Conservation (phyloP, 2,888 invertebrate species). For the Drosophila sordidula region DNA sequence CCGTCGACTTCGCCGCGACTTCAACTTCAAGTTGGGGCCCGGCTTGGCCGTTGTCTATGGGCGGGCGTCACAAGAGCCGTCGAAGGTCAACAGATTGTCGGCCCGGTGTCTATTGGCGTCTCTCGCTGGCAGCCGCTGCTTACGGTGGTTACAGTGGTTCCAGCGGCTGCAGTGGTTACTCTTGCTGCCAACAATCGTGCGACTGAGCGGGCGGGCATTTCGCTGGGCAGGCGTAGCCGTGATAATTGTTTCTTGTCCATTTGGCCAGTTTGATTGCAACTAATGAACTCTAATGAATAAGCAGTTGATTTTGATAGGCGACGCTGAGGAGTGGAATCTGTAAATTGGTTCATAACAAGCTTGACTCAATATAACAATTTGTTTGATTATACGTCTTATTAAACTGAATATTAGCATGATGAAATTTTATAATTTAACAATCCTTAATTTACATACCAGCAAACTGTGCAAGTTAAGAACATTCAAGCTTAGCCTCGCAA, state of each 20-base stretch:
- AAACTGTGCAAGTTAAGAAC: not conserved
- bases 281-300: slow-evolving; percentile 78
- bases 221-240: slow-evolving; percentile 68
- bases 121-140: slow-evolving; percentile 32
- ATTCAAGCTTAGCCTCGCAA: not conserved
- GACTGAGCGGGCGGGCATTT: slow-evolving; percentile 44
- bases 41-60: slow-evolving; percentile 59
- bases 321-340: slow-evolving; percentile 10
- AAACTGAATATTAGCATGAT: not conserved
- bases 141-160: slow-evolving; percentile 12
- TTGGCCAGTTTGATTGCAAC: slow-evolving; percentile 77
- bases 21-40: slow-evolving; percentile 27
- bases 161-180: slow-evolving; percentile 4
- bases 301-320: slow-evolving; percentile 21
- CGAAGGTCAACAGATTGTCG: slow-evolving; percentile 82
- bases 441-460: not conserved
- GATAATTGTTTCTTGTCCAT: slow-evolving; percentile 82
- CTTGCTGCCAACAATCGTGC: slow-evolving; percentile 39
- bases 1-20: slow-evolving; percentile 12
- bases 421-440: not conserved
- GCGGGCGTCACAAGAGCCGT: slow-evolving; percentile 72
- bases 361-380: slow-evolving; percentile 1
- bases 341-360: slow-evolving; percentile 11
- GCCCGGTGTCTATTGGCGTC: slow-evolving; percentile 66
- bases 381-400: not conserved